These are phyloP conservation scores for Tarsius wallacei DNA, from an alignment of 2,797 vertebrate species.

Conservation along the genomic window DNA sequence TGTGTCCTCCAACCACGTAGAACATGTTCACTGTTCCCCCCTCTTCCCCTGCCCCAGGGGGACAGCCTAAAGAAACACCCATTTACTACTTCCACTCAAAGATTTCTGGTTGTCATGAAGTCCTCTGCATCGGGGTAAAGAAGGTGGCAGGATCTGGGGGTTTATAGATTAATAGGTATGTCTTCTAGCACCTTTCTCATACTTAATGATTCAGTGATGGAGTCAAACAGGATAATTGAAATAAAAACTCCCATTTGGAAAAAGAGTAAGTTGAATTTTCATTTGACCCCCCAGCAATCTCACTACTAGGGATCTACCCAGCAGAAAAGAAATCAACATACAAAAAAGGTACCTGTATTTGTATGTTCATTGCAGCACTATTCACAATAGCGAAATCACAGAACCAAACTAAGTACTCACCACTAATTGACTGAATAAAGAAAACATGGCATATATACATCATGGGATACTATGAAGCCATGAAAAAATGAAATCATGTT, in stretches of 20 bases:
- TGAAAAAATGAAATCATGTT: no score
- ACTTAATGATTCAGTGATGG: not conserved
- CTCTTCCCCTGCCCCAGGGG: not conserved
- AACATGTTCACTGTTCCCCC: not conserved
- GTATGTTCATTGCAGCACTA: no score
- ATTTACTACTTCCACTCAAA: not conserved
- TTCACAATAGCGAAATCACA: no score
- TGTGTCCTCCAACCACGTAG: not conserved
- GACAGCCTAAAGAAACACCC: not conserved
- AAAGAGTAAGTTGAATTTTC: not conserved
- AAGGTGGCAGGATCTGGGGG: not conserved
- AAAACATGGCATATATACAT: no score
- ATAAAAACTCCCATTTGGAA: not conserved
- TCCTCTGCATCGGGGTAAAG: not conserved
- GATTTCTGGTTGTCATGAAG: not conserved
- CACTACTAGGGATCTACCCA: no score
- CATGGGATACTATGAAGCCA: no score
- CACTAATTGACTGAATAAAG: no score
- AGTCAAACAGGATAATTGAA: not conserved
- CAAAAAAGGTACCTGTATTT: no score
- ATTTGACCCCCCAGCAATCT: no score
- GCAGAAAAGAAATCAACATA: no score
- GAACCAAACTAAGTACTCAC: no score
- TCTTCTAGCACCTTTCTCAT: not conserved
- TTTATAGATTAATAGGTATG: not conserved